Conservation (phyloP, 1,140 invertebrate genomes). For the Solenopsis invicta region DNA sequence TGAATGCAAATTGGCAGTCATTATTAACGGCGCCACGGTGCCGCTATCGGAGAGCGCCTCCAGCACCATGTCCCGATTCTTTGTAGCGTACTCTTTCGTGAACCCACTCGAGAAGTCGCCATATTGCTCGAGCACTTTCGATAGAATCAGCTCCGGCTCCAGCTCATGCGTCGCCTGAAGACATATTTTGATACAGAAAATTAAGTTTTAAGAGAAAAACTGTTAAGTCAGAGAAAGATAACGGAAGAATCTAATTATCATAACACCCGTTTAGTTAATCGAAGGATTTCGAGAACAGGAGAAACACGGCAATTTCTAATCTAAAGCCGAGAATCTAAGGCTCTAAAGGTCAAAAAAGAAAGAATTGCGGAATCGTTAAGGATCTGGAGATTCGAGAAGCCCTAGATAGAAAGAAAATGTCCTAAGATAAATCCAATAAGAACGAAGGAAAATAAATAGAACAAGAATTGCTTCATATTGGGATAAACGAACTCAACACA, state of each 20-base stretch:
- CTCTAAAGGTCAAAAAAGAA: neutral
- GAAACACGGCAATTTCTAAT: neutral
- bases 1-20: constrained; percentile 91
- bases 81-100: constrained; percentile 76
- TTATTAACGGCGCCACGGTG: constrained; percentile 91
- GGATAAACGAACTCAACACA: neutral
- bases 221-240: neutral
- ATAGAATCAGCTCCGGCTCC: constrained; percentile 89
- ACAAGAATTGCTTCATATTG: constrained; percentile 22
- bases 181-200: constrained; percentile 9
- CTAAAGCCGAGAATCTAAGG: too few relatives aligned
- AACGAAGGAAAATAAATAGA: constrained; percentile 14
- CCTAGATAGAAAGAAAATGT: neutral
- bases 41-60: constrained; percentile 96
- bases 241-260: neutral
- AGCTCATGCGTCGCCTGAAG: constrained; percentile 85
- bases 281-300: neutral
- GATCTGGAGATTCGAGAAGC: neutral
- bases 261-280: neutral
- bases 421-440: neutral
- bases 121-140: constrained; percentile 89
- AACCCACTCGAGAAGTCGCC: constrained; percentile 76
- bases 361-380: neutral
- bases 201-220: constrained; percentile 22
- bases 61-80: constrained; percentile 92